These are phyloP conservation scores for Synergus japonicus DNA, from an alignment of 2,888 invertebrate genomes.

Conservation along the genomic window DNA sequence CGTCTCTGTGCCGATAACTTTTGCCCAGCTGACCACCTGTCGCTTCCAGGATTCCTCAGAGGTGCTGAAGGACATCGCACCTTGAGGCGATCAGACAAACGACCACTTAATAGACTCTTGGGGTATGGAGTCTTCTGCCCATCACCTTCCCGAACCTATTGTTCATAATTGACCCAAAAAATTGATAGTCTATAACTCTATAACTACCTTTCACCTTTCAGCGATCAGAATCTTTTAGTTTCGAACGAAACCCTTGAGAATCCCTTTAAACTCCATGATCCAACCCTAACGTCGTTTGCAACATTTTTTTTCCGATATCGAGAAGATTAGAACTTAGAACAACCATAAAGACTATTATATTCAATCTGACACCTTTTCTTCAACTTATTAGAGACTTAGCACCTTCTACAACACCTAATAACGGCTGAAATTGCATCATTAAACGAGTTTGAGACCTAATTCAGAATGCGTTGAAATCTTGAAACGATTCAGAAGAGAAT, in stretches of 20 bases:
- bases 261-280: too few relatives aligned
- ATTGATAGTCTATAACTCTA: not conserved
- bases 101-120: constrained; percentile 11
- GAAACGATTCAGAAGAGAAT: not conserved
- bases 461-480: not conserved
- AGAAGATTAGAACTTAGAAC: too few relatives aligned
- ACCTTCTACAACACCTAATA: not conserved
- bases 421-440: not conserved
- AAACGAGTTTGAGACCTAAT: not conserved
- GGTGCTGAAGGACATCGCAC: constrained; percentile 35
- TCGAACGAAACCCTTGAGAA: too few relatives aligned
- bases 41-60: constrained; percentile 18
- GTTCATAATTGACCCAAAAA: not conserved
- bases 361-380: too few relatives aligned
- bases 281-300: too few relatives aligned
- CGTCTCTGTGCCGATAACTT: constrained; percentile 43
- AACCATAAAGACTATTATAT: too few relatives aligned
- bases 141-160: not conserved
- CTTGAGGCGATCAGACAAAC: constrained; percentile 25
- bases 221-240: too few relatives aligned
- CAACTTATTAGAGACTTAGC: not conserved
- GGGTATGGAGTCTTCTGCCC: not conserved
- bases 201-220: too few relatives aligned
- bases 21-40: constrained; percentile 41
- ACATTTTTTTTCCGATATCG: too few relatives aligned